phyloP scores from a whole-genome alignment of 2,113 vertebrate genomes.

The Typhlomys cinereus region DNA sequence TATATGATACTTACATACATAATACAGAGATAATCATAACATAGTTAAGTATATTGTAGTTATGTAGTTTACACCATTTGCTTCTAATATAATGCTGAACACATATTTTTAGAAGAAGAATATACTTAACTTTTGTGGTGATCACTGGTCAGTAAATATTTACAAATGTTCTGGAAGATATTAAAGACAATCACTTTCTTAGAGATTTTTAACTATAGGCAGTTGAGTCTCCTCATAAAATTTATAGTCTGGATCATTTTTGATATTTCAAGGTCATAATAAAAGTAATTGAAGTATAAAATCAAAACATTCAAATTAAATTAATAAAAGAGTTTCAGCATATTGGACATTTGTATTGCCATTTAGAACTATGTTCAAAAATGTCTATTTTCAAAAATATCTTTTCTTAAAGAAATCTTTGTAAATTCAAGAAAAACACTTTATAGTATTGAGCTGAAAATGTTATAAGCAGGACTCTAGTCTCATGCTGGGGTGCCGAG shows the following conservation, averaged over 20 bases:
- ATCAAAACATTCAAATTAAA: neutral
- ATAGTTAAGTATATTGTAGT: neutral
- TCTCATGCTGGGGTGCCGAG: neutral
- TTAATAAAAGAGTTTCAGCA: neutral
- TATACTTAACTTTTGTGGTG: neutral
- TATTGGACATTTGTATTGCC: neutral
- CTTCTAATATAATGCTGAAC: neutral
- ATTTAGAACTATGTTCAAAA: neutral
- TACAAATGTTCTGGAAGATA: neutral
- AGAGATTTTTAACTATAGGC: neutral
- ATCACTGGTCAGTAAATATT: neutral
- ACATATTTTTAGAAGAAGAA: neutral
- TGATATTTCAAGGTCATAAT: neutral
- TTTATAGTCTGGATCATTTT: neutral
- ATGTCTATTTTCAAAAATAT: neutral
- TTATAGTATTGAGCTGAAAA: neutral
- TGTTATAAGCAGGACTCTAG: neutral
- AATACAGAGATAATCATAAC: too few species aligned
- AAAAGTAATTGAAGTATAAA: neutral
- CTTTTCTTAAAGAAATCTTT: neutral
- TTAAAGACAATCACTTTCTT: neutral
- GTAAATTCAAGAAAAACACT: neutral
- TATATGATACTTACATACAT: neutral
- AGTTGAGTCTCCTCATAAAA: neutral
- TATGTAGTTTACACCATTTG: neutral